Evolutionary conservation across 2,797 vertebrate species (phyloP).

Genomic region (Taenioides sp.): DNA sequence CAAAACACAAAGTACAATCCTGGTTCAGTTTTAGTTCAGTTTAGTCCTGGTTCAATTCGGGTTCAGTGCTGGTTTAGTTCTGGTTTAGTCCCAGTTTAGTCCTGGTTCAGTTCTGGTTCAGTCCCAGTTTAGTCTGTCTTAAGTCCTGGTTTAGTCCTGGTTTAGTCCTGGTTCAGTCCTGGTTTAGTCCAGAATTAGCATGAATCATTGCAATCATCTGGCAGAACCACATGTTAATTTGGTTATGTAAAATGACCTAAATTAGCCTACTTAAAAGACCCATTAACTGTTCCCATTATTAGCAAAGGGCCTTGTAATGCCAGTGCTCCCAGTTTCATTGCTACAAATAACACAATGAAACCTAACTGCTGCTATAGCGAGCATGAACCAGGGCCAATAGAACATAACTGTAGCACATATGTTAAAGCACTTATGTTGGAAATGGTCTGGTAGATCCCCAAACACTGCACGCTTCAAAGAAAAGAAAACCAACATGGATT

Average conservation of each 20-base stretch:
- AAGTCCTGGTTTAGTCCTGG: too few species aligned
- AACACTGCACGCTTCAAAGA: conserved; percentile 30
- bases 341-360: neutral
- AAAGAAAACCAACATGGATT: conserved; percentile 5
- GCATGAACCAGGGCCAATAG: conserved; percentile 15
- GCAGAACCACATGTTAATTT: too few species aligned
- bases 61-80: too few species aligned
- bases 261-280: neutral
- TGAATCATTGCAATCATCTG: too few species aligned
- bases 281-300: neutral
- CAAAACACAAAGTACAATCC: too few species aligned
- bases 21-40: too few species aligned
- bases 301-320: neutral
- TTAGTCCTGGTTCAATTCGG: too few species aligned
- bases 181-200: too few species aligned
- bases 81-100: too few species aligned
- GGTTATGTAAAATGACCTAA: neutral
- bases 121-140: too few species aligned
- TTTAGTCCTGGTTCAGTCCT: too few species aligned
- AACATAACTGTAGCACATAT: conserved; percentile 22
- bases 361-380: neutral
- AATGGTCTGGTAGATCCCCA: conserved; percentile 30
- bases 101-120: too few species aligned
- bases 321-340: neutral
- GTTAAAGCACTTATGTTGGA: conserved; percentile 41